phyloP scores from a whole-genome alignment of 2,888 invertebrate genomes.

The Mellilla xanthometata region DNA sequence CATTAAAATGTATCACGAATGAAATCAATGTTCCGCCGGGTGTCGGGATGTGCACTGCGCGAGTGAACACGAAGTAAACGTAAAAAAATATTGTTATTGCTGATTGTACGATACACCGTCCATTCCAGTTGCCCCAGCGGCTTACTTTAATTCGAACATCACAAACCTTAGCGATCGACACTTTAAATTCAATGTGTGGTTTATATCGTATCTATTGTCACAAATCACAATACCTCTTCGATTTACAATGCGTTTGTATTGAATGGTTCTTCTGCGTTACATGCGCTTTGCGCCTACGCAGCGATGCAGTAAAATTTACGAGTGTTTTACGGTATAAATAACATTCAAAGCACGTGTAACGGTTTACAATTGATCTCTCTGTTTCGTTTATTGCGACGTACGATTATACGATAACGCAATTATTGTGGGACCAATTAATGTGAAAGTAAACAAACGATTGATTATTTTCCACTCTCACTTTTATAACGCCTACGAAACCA shows the following conservation, averaged over 20 bases:
- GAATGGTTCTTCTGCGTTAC: conserved; percentile 34
- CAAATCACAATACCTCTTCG: conserved; percentile 25
- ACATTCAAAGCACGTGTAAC: conserved; percentile 62
- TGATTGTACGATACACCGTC: conserved; percentile 41
- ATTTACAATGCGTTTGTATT: conserved; percentile 24
- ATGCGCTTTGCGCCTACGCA: conserved; percentile 44
- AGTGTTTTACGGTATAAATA: conserved; percentile 64
- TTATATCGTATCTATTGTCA: conserved; percentile 35
- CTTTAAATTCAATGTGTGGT: conserved; percentile 17
- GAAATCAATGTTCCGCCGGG: conserved; percentile 43
- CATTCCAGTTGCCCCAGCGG: conserved; percentile 20
- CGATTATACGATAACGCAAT: conserved; percentile 40
- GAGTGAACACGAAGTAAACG: conserved; percentile 33
- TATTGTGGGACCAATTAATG: conserved; percentile 17
- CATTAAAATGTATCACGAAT: conserved; percentile 48
- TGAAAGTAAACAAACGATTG: conserved; percentile 10
- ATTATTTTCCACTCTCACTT: conserved; percentile 16
- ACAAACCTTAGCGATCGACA: conserved; percentile 9
- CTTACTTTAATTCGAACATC: conserved; percentile 23
- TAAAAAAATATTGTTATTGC: conserved; percentile 38
- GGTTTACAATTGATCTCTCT: conserved; percentile 50
- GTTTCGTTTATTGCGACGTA: conserved; percentile 44
- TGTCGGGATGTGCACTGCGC: conserved; percentile 27
- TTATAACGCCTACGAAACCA: not conserved
- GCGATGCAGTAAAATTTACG: conserved; percentile 51